Percentiles rank a stretch among this genome's conserved stretches.
phyloP scores from a whole-genome alignment of 1,140 invertebrate genomes.

The Hesperophylax magnus region DNA sequence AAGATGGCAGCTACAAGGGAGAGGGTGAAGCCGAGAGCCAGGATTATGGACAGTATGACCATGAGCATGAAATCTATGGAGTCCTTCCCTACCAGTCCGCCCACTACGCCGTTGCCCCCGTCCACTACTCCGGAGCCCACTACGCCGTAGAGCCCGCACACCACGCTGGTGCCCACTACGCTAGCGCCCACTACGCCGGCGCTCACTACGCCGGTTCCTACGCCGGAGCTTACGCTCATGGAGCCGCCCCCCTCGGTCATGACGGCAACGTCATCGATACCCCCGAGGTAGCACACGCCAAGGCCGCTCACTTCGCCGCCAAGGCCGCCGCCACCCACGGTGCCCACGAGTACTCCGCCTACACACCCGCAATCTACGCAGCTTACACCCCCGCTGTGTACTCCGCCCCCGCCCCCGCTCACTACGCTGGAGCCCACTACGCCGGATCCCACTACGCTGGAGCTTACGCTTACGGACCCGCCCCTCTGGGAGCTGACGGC shows the following conservation, averaged over 20 bases:
- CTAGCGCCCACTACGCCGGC: constrained; percentile 29
- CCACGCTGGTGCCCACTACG: constrained; percentile 53
- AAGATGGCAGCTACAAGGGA: constrained; percentile 39
- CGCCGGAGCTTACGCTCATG: constrained; percentile 37
- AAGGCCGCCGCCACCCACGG: constrained; percentile 46
- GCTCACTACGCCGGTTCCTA: constrained; percentile 52
- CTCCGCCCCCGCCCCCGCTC: constrained; percentile 36
- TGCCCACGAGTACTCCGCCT: constrained; percentile 55
- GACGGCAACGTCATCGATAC: constrained; percentile 66
- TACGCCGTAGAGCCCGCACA: constrained; percentile 48
- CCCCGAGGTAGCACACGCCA: constrained; percentile 69
- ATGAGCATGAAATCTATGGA: background rate
- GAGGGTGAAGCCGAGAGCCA: constrained; percentile 30
- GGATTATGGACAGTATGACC: constrained; percentile 21
- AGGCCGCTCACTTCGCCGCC: constrained; percentile 64
- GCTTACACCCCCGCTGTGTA: constrained; percentile 54
- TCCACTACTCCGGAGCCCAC: constrained; percentile 38
- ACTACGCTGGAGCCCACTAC: constrained; percentile 51
- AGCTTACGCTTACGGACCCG: constrained; percentile 51
- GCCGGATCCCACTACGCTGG: constrained; percentile 32
- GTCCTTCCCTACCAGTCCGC: background rate
- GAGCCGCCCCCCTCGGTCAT: constrained; percentile 47
- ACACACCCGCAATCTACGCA: constrained; percentile 1
- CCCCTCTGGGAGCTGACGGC: constrained; percentile 48
- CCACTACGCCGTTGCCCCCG: background rate